Conservation (phyloP, 2,888 invertebrate genomes). For the Tromatobia lineatoria region DNA sequence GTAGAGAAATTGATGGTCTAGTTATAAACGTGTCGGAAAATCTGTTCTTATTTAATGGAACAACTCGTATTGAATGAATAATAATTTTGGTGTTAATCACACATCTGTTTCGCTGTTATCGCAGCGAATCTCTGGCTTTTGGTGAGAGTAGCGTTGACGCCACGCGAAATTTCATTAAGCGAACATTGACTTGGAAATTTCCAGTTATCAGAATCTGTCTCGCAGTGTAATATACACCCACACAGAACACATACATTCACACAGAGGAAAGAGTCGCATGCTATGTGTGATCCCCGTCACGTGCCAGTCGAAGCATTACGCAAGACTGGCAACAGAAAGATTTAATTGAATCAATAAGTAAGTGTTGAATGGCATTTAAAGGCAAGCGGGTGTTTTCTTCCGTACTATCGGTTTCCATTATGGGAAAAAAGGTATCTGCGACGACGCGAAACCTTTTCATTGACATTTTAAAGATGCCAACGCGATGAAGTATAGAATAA, state of each 20-base stretch:
- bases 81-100: not conserved
- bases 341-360: slow-evolving; percentile 47
- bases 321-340: slow-evolving; percentile 36
- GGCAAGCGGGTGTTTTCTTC: not conserved
- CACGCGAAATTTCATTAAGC: slow-evolving; percentile 47
- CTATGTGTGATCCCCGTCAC: slow-evolving; percentile 47
- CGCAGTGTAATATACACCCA: slow-evolving; percentile 15
- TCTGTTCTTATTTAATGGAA: not conserved
- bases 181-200: slow-evolving; percentile 67
- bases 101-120: slow-evolving; percentile 1
- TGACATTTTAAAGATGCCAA: not conserved
- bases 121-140: not conserved
- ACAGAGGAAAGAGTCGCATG: slow-evolving; percentile 21
- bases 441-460: not conserved
- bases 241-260: slow-evolving; percentile 21
- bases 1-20: not conserved
- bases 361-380: slow-evolving; percentile 30
- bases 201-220: slow-evolving; percentile 54
- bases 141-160: not conserved
- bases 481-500: not conserved
- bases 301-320: slow-evolving; percentile 49
- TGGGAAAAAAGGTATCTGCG: not conserved
- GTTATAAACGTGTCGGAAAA: not conserved
- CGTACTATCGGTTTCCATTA: not conserved
- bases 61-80: not conserved